Evolutionary conservation across 2,888 invertebrate species (phyloP).

Genomic region (Peribatodes rhomboidaria): DNA sequence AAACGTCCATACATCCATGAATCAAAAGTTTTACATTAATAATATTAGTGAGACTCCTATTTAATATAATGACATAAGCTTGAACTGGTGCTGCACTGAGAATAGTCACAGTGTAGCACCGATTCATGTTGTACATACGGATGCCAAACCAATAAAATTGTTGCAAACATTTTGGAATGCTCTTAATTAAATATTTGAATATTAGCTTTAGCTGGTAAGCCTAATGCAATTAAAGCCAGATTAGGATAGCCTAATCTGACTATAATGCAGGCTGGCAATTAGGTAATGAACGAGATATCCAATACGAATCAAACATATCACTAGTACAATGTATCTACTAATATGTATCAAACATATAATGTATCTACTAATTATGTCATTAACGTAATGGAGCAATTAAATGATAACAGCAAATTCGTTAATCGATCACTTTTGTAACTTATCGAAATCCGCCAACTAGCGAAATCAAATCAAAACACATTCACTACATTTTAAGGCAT

Average conservation of each 20-base stretch:
- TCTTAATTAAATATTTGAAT: not conserved
- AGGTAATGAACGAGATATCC: not conserved
- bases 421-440: constrained; percentile 17
- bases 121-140: not conserved
- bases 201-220: not conserved
- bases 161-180: not conserved
- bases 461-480: not conserved
- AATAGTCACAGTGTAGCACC: too few relatives aligned
- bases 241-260: too few relatives aligned
- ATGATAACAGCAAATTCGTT: constrained; percentile 7
- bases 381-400: constrained; percentile 22
- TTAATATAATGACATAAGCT: too few relatives aligned
- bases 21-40: not conserved
- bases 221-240: not conserved
- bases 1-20: not conserved
- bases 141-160: not conserved
- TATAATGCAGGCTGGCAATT: not conserved
- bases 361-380: not conserved
- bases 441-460: not conserved
- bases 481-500: not conserved
- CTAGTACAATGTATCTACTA: not conserved
- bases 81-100: too few relatives aligned
- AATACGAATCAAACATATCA: not conserved
- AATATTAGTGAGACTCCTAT: too few relatives aligned
- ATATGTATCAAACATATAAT: too few relatives aligned